Conservation (phyloP, 2,888 invertebrate genomes). For the Drosophila anomelani region DNA sequence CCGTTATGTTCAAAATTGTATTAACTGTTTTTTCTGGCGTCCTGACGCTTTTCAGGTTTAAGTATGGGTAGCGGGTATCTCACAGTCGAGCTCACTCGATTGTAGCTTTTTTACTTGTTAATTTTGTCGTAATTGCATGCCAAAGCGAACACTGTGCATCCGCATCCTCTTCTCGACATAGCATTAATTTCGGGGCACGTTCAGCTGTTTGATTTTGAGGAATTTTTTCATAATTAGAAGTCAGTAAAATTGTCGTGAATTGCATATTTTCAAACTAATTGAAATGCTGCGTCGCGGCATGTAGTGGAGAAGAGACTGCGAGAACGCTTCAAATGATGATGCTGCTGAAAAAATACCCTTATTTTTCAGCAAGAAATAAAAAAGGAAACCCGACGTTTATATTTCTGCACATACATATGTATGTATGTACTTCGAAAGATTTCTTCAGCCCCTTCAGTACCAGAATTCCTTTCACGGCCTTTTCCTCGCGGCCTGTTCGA, state of each 20-base stretch:
- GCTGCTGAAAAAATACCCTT: neutral
- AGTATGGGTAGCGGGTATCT: too few species aligned
- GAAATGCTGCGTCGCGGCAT: conserved; percentile 53
- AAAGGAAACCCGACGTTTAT: neutral
- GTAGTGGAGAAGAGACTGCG: neutral
- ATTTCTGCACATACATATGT: too few species aligned
- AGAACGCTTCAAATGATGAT: neutral
- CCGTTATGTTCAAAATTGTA: too few species aligned
- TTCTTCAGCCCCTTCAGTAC: too few species aligned
- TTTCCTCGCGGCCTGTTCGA: too few species aligned
- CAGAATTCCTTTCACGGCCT: too few species aligned
- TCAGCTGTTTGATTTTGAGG: conserved; percentile 61
- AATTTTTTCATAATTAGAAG: conserved; percentile 72
- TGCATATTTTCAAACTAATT: conserved; percentile 71
- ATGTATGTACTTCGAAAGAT: too few species aligned
- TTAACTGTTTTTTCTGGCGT: too few species aligned
- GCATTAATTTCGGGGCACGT: conserved; percentile 25
- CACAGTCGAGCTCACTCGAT: too few species aligned
- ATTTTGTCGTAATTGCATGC: neutral
- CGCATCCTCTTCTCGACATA: neutral
- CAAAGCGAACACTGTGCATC: neutral
- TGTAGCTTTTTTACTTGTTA: too few species aligned
- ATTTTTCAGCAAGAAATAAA: neutral
- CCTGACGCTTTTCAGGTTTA: too few species aligned
- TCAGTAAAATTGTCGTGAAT: conserved; percentile 70